Evolutionary conservation across 35 echinoderm and acorn worm species (phyloP).

Genomic region (Hemicentrotus pulcherrimus): DNA sequence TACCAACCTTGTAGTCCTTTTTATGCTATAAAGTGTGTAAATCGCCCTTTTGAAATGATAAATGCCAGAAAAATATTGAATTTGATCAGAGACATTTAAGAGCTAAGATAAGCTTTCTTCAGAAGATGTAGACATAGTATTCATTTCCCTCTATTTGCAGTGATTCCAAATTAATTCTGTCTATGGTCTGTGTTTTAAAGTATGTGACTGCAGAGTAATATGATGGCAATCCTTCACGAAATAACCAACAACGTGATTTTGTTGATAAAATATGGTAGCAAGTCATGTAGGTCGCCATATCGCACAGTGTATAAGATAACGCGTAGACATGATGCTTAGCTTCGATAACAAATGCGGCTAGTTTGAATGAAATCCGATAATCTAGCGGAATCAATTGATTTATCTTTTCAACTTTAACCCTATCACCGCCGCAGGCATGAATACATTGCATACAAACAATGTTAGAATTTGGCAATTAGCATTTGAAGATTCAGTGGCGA

Average conservation of each 20-base stretch:
- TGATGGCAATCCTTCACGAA: no score
- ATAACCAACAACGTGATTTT: neutral
- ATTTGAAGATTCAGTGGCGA: conserved; percentile 4
- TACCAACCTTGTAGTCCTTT: no score
- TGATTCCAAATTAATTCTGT: no score
- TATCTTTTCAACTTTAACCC: conserved; percentile 13
- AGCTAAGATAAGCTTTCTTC: no score
- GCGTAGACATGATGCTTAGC: neutral
- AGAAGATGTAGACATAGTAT: no score
- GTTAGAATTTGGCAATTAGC: neutral
- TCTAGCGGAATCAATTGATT: neutral
- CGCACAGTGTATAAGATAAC: neutral
- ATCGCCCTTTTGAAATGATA: no score
- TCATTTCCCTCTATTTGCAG: no score
- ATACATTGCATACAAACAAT: conserved; percentile 9
- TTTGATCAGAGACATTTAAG: no score
- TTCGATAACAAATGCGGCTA: conserved; percentile 2
- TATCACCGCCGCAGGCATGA: neutral
- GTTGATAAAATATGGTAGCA: neutral
- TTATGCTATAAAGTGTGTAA: no score
- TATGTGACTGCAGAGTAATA: no score
- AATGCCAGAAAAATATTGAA: no score
- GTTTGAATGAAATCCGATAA: conserved; percentile 19
- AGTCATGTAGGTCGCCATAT: neutral
- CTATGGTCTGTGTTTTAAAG: no score